Conservation (phyloP, 2,113 vertebrate species). For the Laterallus jamaicensis region DNA sequence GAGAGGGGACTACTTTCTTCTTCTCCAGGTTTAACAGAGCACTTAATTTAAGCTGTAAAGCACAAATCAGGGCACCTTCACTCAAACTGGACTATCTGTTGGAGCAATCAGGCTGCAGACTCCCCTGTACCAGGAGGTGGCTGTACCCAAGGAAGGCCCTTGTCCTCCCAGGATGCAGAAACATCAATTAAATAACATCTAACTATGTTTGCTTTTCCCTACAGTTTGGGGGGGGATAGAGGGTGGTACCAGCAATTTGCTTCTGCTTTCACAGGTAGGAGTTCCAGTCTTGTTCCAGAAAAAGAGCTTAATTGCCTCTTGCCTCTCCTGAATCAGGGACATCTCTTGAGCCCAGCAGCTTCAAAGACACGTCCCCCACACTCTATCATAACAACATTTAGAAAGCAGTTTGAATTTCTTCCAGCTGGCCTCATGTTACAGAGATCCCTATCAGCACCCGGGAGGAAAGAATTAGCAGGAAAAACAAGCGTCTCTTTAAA, state of each 20-base stretch:
- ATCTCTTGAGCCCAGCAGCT: conserved; percentile 42
- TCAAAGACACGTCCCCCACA: conserved; percentile 43
- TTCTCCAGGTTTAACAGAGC: neutral
- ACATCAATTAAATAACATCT: neutral
- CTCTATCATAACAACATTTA: conserved; percentile 50
- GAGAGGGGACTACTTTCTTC: neutral
- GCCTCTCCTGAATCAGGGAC: neutral
- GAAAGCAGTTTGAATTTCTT: conserved; percentile 54
- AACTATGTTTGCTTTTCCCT: neutral
- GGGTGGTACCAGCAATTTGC: neutral
- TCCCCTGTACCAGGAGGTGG: neutral
- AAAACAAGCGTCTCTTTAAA: conserved; percentile 43
- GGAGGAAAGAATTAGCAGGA: conserved; percentile 56
- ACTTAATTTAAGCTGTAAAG: neutral
- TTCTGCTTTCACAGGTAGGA: neutral
- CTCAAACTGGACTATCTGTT: conserved; percentile 30
- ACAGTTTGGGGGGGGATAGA: neutral
- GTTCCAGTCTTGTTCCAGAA: neutral
- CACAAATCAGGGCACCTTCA: neutral
- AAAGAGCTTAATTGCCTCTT: neutral
- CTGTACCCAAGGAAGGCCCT: neutral
- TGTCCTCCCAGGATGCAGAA: neutral
- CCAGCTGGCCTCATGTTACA: conserved; percentile 43
- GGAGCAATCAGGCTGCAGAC: neutral
- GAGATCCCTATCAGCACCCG: conserved; percentile 39